Evolutionary conservation across 2,797 vertebrate genomes (phyloP), one percentile per base, ranked within the genome.

Genomic region (Chelon labrosus): DNA sequence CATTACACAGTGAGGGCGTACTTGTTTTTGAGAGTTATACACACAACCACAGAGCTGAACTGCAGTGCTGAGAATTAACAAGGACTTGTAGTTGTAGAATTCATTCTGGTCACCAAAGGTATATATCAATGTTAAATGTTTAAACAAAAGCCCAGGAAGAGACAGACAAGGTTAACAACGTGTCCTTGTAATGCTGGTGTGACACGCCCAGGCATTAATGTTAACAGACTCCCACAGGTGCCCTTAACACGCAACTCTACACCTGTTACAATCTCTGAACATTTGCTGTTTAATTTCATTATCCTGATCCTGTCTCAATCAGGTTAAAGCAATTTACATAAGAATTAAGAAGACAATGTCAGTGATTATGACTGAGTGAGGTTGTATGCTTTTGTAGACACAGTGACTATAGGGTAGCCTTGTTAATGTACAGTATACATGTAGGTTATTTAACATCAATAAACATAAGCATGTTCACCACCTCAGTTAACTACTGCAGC

Each of bases 251-350:
- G 37, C 59, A 27, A 49, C 10, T 41, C 46, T 66, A 74, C 83
- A 65, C 53, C 65, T 47, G 74, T 78, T 77, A 80, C 35, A 70
- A 69, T 81, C 69, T 78, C 19, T 58, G 68, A 75, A 76, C 39
- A 59, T 81, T 69, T 54, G 37, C 68, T 50, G 1, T 82, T 87
- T 82, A 56, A 80, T 82, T 83, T 73, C 41, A 69, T 85, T 62
- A 77, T 79, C 72, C 73, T 73, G 80, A 83, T 83, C 52, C 67
- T 50, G 75, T 61, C 46, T 80, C 72, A 75, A 75, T 82, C 54
- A 77, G 55, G 22, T 27, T 61, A 10, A 22, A 68, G 44, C 59
- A 70, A 82, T 88, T 89, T 83, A 62, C 70, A 84, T 70, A 49
- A 73, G 53, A 74, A 85, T 76, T 49, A 58, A 65, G 79, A 58